phyloP scores from a whole-genome alignment of 2,797 vertebrate genomes.

The Malacoraja senta region DNA sequence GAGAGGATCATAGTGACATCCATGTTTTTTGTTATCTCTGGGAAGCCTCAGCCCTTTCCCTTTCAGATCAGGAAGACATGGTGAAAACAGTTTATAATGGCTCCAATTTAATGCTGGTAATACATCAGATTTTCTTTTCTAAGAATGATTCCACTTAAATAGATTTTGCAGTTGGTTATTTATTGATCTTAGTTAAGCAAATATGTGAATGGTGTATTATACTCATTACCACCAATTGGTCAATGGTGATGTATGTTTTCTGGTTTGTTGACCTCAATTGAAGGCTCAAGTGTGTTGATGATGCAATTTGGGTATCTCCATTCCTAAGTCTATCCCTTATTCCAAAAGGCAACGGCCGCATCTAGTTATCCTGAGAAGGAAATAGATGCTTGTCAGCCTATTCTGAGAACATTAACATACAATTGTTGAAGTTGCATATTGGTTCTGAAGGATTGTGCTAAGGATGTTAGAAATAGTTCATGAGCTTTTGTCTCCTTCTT shows the following conservation, averaged over 20 bases:
- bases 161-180: not conserved
- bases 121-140: not conserved
- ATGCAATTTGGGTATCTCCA: no score
- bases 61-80: no score
- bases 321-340: no score
- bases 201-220: not conserved
- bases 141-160: not conserved
- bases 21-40: no score
- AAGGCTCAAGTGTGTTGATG: not conserved
- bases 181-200: not conserved
- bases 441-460: not conserved
- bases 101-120: not conserved
- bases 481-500: not conserved
- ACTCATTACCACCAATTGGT: not conserved
- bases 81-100: not conserved
- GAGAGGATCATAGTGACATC: no score
- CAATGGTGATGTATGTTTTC: no score
- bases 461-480: not conserved
- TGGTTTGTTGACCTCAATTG: not conserved
- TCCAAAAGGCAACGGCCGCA: not conserved
- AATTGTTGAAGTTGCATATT: not conserved
- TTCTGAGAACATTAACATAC: not conserved
- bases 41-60: no score
- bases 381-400: not conserved
- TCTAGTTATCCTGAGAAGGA: not conserved